These are phyloP conservation scores for Furnarius figulus DNA, from an alignment of 2,113 vertebrate genomes.

Conservation along the genomic window DNA sequence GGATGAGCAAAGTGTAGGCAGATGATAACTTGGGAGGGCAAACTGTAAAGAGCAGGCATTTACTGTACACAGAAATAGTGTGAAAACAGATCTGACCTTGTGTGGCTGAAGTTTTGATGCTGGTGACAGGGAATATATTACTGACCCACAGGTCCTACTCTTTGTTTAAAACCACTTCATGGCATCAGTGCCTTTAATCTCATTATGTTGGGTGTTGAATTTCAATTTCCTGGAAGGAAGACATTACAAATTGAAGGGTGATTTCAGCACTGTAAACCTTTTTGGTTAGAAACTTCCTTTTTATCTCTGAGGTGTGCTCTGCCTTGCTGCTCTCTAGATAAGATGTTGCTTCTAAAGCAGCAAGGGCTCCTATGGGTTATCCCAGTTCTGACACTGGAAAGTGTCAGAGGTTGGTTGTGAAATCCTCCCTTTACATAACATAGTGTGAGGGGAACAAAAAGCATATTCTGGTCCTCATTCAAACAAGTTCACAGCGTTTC, in stretches of 20 bases:
- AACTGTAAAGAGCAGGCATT: background rate
- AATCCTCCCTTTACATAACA: background rate
- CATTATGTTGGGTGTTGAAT: background rate
- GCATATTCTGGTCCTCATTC: background rate
- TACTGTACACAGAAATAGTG: background rate
- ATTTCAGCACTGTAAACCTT: background rate
- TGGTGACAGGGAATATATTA: background rate
- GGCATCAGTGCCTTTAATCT: background rate
- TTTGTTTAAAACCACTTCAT: background rate
- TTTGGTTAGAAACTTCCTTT: background rate
- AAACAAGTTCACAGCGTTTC: background rate
- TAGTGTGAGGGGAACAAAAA: background rate
- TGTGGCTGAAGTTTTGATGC: background rate
- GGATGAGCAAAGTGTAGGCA: background rate
- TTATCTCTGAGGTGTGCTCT: background rate
- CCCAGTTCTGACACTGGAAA: background rate
- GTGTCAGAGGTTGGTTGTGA: background rate
- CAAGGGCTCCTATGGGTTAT: background rate
- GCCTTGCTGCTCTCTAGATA: background rate
- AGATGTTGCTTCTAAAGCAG: background rate
- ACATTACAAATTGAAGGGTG: background rate
- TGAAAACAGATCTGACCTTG: background rate
- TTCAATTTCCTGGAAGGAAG: background rate
- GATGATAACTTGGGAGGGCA: background rate
- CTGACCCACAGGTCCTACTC: background rate